These are phyloP conservation scores for Microctonus aethiopoides DNA, from an alignment of 2,888 invertebrate genomes.

Conservation along the genomic window DNA sequence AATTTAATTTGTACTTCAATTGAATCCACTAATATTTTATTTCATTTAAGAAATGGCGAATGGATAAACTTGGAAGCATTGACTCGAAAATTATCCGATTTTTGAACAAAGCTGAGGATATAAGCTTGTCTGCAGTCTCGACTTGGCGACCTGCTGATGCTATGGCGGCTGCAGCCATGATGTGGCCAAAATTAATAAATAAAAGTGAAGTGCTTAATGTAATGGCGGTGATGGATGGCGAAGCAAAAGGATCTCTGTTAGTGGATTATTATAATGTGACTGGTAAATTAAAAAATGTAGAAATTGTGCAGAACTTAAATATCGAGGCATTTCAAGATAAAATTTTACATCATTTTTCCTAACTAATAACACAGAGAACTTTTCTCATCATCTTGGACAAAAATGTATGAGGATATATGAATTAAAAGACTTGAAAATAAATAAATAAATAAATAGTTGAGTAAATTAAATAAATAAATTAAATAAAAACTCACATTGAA, in stretches of 20 bases:
- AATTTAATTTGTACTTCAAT: neutral
- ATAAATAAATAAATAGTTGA: neutral
- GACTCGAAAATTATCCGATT: conserved; percentile 66
- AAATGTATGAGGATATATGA: no score
- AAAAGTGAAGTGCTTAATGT: conserved; percentile 41
- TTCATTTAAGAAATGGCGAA: conserved; percentile 69
- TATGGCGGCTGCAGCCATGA: conserved; percentile 45
- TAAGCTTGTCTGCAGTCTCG: conserved; percentile 37
- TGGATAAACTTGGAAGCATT: conserved; percentile 65
- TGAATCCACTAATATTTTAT: neutral
- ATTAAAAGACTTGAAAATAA: neutral
- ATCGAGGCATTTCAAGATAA: conserved; percentile 31
- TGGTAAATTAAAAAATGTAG: conserved; percentile 40
- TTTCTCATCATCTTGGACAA: no score
- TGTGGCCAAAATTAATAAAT: conserved; percentile 48
- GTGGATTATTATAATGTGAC: conserved; percentile 49
- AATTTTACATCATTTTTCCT: conserved; percentile 28
- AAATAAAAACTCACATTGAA: conserved; percentile 84
- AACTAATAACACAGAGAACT: no score
- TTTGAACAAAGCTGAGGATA: conserved; percentile 69
- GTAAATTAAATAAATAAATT: no score
- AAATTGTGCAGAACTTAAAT: conserved; percentile 41
- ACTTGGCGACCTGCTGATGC: conserved; percentile 52
- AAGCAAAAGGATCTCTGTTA: conserved; percentile 47
- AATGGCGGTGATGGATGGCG: conserved; percentile 47